phyloP scores from a whole-genome alignment of 1,140 invertebrate genomes.

The Neodiprion fabricii region DNA sequence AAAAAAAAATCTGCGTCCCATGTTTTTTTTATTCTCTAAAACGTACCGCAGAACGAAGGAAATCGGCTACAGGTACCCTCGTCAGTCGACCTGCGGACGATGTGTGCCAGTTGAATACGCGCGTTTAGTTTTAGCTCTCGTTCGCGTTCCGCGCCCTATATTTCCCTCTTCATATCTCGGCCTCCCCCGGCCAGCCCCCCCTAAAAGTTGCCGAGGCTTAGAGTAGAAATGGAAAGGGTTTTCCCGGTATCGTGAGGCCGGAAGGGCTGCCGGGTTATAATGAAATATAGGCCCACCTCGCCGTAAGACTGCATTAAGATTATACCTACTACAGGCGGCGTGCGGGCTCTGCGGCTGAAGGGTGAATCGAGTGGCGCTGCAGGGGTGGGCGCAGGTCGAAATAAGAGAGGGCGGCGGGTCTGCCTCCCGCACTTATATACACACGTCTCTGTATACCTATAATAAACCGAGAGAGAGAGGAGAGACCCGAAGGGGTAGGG shows the following conservation, averaged over 20 bases:
- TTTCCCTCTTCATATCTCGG: background rate
- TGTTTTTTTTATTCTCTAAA: too few species aligned
- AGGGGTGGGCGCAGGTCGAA: constrained; percentile 36
- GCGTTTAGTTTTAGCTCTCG: background rate
- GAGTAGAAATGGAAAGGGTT: constrained; percentile 9
- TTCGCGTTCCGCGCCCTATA: background rate
- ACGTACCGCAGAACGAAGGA: too few species aligned
- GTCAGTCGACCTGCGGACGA: too few species aligned
- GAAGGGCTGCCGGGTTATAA: constrained; percentile 61
- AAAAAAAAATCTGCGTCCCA: too few species aligned
- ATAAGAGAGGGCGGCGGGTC: background rate
- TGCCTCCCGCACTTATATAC: background rate
- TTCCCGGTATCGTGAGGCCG: constrained; percentile 26
- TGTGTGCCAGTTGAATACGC: too few species aligned
- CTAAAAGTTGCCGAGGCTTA: background rate
- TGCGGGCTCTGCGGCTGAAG: constrained; percentile 47
- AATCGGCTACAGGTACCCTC: too few species aligned
- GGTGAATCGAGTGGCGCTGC: constrained; percentile 42
- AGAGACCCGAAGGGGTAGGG: constrained; percentile 46
- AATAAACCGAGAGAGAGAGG: constrained; percentile 26
- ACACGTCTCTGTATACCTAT: background rate
- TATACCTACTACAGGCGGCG: constrained; percentile 47
- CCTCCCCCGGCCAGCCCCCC: background rate
- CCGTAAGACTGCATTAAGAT: constrained; percentile 64
- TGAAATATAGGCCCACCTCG: constrained; percentile 62